Evolutionary conservation across 2,888 invertebrate species (phyloP).

Genomic region (Trichopoda pennipes): DNA sequence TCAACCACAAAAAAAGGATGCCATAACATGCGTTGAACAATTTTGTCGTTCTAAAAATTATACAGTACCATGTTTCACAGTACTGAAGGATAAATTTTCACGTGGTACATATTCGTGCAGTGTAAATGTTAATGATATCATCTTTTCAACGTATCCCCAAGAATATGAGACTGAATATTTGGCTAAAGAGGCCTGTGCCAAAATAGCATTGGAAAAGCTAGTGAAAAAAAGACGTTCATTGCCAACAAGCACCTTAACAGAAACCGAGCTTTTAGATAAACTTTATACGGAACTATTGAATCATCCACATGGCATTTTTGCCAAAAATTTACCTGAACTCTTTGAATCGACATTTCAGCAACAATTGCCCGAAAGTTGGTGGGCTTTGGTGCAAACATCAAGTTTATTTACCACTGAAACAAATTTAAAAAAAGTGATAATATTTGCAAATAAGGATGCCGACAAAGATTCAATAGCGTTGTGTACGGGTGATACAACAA

Average conservation of each 20-base stretch:
- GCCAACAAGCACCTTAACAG: slow-evolving; percentile 74
- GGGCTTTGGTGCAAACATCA: slow-evolving; percentile 83
- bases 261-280: slow-evolving; percentile 75
- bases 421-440: slow-evolving; percentile 75
- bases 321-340: slow-evolving; percentile 83
- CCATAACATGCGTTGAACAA: slow-evolving; percentile 73
- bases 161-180: slow-evolving; percentile 74
- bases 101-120: slow-evolving; percentile 73
- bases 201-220: slow-evolving; percentile 76
- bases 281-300: slow-evolving; percentile 76
- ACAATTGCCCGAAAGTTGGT: slow-evolving; percentile 87
- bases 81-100: slow-evolving; percentile 72
- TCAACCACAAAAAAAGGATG: slow-evolving; percentile 71
- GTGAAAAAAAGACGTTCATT: slow-evolving; percentile 73
- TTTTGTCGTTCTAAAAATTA: slow-evolving; percentile 75
- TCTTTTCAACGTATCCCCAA: slow-evolving; percentile 78
- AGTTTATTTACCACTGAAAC: slow-evolving; percentile 80
- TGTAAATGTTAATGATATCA: slow-evolving; percentile 74
- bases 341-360: slow-evolving; percentile 85
- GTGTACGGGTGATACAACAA: slow-evolving; percentile 44
- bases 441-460: slow-evolving; percentile 75
- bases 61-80: slow-evolving; percentile 74
- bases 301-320: slow-evolving; percentile 84
- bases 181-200: slow-evolving; percentile 76
- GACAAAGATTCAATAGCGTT: slow-evolving; percentile 65